These are phyloP conservation scores for Nowickia ferox DNA, from an alignment of 2,888 invertebrate species.

Conservation along the genomic window DNA sequence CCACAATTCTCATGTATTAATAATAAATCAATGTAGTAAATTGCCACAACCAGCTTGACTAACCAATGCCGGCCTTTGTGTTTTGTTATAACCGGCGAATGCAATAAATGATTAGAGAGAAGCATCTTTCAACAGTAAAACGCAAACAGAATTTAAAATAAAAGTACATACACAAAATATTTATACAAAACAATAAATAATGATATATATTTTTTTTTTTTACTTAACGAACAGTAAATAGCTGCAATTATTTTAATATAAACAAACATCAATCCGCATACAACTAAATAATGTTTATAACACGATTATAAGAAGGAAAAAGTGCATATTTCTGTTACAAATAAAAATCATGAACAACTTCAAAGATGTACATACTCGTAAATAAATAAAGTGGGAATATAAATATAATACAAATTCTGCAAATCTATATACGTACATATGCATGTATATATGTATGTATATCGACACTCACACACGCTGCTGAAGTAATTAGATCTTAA, in stretches of 20 bases:
- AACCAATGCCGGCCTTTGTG: slow-evolving; percentile 4
- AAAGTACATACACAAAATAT: slow-evolving; percentile 9
- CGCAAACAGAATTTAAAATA: slow-evolving; percentile 51
- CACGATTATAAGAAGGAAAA: slow-evolving; percentile 28
- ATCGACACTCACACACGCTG: background rate
- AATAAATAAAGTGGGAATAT: slow-evolving; percentile 7
- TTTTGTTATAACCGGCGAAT: slow-evolving; percentile 33
- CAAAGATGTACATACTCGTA: background rate
- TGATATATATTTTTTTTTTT: slow-evolving; percentile 1
- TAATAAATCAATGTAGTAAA: slow-evolving; percentile 16
- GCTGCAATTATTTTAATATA: slow-evolving; percentile 57
- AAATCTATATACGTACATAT: slow-evolving; percentile 15
- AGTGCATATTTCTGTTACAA: background rate
- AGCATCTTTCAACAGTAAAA: slow-evolving; percentile 54
- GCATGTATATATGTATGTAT: no score
- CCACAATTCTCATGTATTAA: background rate
- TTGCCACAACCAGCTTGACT: background rate
- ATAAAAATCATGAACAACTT: background rate
- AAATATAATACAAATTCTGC: background rate
- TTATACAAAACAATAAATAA: slow-evolving; percentile 43
- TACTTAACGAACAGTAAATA: slow-evolving; percentile 17
- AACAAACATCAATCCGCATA: slow-evolving; percentile 46
- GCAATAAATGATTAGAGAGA: slow-evolving; percentile 32
- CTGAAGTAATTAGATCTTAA: slow-evolving; percentile 1
- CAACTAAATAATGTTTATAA: slow-evolving; percentile 32